Evolutionary conservation across 2,797 vertebrate species (phyloP).

Genomic region (Oceanodroma leucorhoa): DNA sequence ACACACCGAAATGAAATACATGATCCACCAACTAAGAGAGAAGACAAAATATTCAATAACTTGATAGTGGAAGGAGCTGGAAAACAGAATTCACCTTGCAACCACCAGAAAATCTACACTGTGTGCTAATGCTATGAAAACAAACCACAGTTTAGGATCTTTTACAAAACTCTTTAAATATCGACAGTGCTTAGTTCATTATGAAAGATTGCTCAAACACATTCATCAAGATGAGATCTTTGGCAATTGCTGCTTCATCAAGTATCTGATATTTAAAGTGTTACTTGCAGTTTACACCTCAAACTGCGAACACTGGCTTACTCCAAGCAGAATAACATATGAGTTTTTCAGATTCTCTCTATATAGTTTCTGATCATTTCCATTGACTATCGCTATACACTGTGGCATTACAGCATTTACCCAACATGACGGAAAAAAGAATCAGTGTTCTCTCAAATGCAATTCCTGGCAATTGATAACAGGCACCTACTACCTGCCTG

Average conservation of each 20-base stretch:
- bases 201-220: background rate
- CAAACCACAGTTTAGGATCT: constrained; percentile 8
- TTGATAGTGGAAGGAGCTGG: background rate
- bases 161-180: background rate
- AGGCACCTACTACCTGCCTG: background rate
- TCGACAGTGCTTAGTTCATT: background rate
- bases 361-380: background rate
- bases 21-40: background rate
- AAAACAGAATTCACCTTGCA: background rate
- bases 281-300: background rate
- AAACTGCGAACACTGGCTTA: background rate
- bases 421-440: background rate
- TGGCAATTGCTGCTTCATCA: background rate
- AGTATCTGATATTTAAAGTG: background rate
- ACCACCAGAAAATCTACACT: background rate
- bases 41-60: background rate
- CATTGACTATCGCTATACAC: background rate
- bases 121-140: constrained; percentile 26
- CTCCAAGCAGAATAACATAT: background rate
- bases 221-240: background rate
- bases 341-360: background rate
- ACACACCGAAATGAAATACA: background rate
- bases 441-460: background rate
- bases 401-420: background rate
- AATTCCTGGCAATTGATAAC: background rate